Evolutionary conservation across 2,113 vertebrate genomes (phyloP).

Genomic region (Myrmophylax atrothorax): DNA sequence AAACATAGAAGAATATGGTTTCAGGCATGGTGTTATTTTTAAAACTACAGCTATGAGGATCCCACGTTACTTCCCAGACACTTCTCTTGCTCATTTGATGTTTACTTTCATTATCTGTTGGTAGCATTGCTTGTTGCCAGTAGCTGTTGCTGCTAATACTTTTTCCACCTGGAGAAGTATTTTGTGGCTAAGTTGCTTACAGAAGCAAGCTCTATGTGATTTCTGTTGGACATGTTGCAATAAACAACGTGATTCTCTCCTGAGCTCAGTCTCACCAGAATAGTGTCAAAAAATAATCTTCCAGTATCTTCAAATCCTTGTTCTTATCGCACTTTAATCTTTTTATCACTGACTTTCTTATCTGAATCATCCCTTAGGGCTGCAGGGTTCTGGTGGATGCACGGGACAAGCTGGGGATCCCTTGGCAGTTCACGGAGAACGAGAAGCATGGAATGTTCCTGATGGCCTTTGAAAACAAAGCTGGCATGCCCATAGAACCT

Average conservation of each 20-base stretch:
- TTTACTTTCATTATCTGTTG: conserved; percentile 6
- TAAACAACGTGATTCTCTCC: not conserved
- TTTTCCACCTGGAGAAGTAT: not conserved
- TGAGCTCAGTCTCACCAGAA: not conserved
- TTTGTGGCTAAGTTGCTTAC: not conserved
- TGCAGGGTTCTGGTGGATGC: conserved; percentile 94
- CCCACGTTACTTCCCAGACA: not conserved
- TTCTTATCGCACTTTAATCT: not conserved
- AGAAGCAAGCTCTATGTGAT: not conserved
- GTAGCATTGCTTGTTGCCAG: not conserved
- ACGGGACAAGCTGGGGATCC: conserved; percentile 92
- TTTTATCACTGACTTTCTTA: not conserved
- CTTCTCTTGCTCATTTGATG: not conserved
- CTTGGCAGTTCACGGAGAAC: conserved; percentile 93
- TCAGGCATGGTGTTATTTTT: not conserved
- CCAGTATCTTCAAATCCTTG: not conserved
- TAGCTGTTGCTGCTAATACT: not conserved
- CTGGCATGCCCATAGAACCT: conserved; percentile 88
- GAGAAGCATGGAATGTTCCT: conserved; percentile 97
- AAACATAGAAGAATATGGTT: not conserved
- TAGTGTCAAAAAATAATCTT: not conserved
- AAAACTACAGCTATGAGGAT: not conserved
- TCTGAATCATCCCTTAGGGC: conserved; percentile 77
- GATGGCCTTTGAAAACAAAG: conserved; percentile 94
- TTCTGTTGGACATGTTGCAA: conserved; percentile 2